Conservation (phyloP, 2,113 vertebrate genomes). For the Campylorhamphus procurvoides region DNA sequence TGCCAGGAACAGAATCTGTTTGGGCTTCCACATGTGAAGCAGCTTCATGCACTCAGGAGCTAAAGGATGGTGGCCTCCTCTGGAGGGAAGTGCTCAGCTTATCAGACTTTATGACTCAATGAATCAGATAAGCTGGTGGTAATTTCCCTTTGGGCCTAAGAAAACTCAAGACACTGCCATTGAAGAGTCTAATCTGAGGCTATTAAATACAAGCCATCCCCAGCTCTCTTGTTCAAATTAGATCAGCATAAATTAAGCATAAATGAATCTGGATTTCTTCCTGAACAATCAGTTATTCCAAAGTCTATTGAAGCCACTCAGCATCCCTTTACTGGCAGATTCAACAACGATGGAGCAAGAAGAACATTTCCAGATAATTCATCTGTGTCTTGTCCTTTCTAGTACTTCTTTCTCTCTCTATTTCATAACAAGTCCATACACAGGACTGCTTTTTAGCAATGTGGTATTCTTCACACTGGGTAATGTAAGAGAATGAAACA, state of each 20-base stretch:
- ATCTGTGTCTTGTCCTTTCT: background rate
- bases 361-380: background rate
- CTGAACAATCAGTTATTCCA: background rate
- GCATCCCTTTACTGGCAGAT: background rate
- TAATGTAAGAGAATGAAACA: background rate
- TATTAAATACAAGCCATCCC: background rate
- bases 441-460: background rate
- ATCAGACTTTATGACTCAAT: background rate
- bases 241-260: background rate
- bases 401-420: background rate
- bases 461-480: background rate
- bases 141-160: background rate
- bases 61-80: background rate
- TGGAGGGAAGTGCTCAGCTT: background rate
- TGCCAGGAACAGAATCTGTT: background rate
- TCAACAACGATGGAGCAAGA: background rate
- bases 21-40: background rate
- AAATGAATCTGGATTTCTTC: conserved; percentile 20
- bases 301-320: background rate
- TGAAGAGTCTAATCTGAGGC: background rate
- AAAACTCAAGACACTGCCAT: background rate
- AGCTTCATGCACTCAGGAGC: background rate
- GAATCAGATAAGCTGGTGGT: background rate
- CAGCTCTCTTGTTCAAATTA: background rate
- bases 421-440: background rate